Evolutionary conservation across 2,797 vertebrate species (phyloP).

Genomic region (Hypotaenidia okinawae): DNA sequence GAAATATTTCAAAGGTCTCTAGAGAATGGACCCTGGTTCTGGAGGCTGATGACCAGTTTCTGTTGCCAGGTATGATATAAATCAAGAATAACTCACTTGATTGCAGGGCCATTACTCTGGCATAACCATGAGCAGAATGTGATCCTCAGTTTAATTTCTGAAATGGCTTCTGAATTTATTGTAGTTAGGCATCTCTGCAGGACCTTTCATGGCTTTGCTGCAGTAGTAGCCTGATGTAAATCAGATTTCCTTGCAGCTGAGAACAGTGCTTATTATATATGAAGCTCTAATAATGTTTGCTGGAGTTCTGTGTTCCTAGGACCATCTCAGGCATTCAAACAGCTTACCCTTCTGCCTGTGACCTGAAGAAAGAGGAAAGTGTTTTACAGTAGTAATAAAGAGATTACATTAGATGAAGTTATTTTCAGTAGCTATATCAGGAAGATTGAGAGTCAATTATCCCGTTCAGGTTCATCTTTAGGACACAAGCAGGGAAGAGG

Average conservation of each 20-base stretch:
- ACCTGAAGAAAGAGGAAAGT: slow-evolving; percentile 26
- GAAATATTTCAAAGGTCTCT: not conserved
- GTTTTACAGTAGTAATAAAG: slow-evolving; percentile 60
- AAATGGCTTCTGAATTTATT: slow-evolving; percentile 42
- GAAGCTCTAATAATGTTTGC: slow-evolving; percentile 14
- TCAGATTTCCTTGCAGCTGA: slow-evolving; percentile 34
- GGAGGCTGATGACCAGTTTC: not conserved
- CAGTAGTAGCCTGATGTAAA: slow-evolving; percentile 37
- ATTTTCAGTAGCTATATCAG: slow-evolving; percentile 62
- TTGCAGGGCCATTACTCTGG: not conserved
- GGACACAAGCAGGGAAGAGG: slow-evolving; percentile 34
- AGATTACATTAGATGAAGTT: slow-evolving; percentile 64
- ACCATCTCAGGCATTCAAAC: not conserved
- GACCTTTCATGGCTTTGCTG: slow-evolving; percentile 35
- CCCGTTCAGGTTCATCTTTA: slow-evolving; percentile 56
- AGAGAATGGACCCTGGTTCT: not conserved
- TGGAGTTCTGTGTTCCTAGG: slow-evolving; percentile 10
- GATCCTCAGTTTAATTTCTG: slow-evolving; percentile 56
- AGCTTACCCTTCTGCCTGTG: slow-evolving; percentile 46
- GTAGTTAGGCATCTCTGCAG: slow-evolving; percentile 5
- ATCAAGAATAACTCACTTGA: not conserved
- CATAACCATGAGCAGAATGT: slow-evolving; percentile 25
- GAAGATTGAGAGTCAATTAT: slow-evolving; percentile 65
- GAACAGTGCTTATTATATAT: slow-evolving; percentile 35
- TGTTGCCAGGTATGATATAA: not conserved